phyloP scores from a whole-genome alignment of 2,113 vertebrate genomes.

The Irena cyanogastra region DNA sequence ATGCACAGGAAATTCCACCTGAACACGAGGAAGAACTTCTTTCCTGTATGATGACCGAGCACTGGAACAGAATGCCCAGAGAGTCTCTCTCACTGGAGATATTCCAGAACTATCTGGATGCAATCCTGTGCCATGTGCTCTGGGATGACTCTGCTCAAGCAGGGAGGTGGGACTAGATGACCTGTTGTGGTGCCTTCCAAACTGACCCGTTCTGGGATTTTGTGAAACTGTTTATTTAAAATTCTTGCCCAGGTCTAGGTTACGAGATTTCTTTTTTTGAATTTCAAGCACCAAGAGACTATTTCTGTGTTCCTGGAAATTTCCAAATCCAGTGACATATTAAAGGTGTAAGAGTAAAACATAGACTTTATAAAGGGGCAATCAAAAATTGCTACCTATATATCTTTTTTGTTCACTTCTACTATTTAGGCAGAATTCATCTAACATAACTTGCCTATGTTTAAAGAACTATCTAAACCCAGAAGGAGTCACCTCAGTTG shows the following conservation, averaged over 20 bases:
- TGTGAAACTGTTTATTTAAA: not conserved
- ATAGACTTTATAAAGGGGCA: not conserved
- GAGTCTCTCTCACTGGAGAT: not conserved
- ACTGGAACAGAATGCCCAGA: accelerated
- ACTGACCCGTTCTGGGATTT: not conserved
- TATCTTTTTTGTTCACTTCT: not conserved
- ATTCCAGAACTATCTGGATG: accelerated
- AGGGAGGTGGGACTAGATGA: not conserved
- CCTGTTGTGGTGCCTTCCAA: accelerated
- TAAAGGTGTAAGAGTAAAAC: not conserved
- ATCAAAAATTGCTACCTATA: not conserved
- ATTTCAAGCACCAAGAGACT: not conserved
- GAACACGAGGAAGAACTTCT: not conserved
- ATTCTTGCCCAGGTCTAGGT: not conserved
- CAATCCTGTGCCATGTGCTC: not conserved
- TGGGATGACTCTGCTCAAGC: not conserved
- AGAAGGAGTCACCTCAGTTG: not conserved
- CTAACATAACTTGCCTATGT: not conserved
- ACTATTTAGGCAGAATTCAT: not conserved
- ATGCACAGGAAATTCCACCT: too few species aligned
- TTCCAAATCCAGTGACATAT: not conserved
- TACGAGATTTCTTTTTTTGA: not conserved
- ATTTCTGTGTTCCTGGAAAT: not conserved
- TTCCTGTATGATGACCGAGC: accelerated
- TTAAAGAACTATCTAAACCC: not conserved